Conservation (phyloP, 2,113 vertebrate species). For the Alligator mississippiensis region DNA sequence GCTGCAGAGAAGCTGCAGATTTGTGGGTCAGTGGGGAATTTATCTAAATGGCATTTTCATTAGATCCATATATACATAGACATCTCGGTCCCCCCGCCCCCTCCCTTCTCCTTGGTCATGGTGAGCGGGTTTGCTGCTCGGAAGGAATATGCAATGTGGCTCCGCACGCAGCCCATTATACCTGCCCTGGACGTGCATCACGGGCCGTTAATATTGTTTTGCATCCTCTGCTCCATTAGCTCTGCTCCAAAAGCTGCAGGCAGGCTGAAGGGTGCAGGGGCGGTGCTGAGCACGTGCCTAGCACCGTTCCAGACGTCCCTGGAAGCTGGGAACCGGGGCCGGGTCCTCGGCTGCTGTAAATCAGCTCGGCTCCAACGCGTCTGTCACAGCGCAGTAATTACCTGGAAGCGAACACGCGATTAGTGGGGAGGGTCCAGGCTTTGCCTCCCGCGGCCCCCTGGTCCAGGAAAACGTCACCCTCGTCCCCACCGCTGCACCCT, state of each 20-base stretch:
- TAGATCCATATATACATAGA: no score
- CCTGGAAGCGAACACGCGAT: no score
- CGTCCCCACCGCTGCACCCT: no score
- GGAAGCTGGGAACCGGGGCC: not conserved
- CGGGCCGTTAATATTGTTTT: not conserved
- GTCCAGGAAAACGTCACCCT: no score
- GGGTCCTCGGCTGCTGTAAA: not conserved
- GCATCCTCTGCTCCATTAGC: not conserved
- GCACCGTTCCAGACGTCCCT: not conserved
- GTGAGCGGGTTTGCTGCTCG: not conserved
- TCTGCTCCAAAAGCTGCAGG: not conserved
- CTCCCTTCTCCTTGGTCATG: not conserved
- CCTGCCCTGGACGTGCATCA: not conserved
- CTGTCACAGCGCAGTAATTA: no score
- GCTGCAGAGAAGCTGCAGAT: not conserved
- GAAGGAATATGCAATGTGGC: not conserved
- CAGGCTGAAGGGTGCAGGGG: not conserved
- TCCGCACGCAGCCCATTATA: not conserved
- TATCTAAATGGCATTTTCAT: not conserved
- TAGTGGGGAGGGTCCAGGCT: no score
- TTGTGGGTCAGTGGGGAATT: not conserved
- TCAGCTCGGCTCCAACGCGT: no score
- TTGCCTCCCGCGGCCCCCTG: no score
- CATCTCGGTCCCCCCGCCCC: not conserved
- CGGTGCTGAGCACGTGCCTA: no score